phyloP scores from a whole-genome alignment of 2,797 vertebrate species.

The Lophotriccus pileatus region DNA sequence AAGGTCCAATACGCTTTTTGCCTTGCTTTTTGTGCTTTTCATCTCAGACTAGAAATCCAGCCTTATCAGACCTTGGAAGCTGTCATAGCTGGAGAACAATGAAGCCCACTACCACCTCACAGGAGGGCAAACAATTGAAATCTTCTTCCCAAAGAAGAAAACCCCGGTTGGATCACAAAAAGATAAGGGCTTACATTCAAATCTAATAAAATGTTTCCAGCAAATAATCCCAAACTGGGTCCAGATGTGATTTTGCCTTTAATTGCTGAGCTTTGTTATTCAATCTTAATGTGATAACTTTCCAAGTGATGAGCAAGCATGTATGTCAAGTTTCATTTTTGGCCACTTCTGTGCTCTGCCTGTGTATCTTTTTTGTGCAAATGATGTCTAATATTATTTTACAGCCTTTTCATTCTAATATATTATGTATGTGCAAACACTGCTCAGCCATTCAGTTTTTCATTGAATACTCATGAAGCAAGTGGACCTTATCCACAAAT shows the following conservation, averaged over 20 bases:
- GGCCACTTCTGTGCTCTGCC: neutral
- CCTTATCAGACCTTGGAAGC: neutral
- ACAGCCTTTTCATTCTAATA: neutral
- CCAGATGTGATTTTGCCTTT: neutral
- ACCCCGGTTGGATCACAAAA: neutral
- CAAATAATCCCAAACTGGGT: neutral
- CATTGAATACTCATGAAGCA: neutral
- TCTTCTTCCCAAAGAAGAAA: neutral
- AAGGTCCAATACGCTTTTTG: neutral
- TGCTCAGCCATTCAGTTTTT: neutral
- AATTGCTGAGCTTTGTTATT: neutral
- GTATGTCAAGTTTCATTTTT: neutral
- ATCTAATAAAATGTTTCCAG: neutral
- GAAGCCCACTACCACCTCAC: neutral
- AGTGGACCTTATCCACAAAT: neutral
- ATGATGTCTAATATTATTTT: neutral
- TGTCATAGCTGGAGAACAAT: neutral
- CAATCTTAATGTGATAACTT: neutral
- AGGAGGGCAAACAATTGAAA: neutral
- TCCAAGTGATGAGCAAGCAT: neutral
- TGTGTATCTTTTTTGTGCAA: neutral
- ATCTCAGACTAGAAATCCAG: neutral
- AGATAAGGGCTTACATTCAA: neutral
- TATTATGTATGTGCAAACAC: neutral
- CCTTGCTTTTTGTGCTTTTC: neutral